Percentiles rank a stretch among this genome's conserved stretches.
Evolutionary conservation across 2,113 vertebrate species (phyloP).

Genomic region (Gopherus flavomarginatus): DNA sequence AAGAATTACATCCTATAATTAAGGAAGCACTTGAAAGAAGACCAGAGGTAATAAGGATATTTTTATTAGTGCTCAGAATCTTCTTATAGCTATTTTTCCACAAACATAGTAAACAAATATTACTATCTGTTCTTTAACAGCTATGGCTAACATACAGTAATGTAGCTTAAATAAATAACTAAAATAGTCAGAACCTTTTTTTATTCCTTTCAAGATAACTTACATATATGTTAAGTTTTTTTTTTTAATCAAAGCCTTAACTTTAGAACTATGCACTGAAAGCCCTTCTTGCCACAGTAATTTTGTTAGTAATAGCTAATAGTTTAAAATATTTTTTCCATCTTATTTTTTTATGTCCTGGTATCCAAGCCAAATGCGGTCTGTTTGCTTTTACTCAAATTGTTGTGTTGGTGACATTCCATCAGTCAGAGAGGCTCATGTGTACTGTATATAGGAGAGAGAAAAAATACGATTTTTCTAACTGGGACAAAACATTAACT

Average conservation of each 20-base stretch:
- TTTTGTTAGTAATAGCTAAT: not conserved
- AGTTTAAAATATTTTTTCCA: not conserved
- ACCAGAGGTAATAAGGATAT: conserved; percentile 90
- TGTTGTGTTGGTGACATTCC: not conserved
- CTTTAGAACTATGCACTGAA: not conserved
- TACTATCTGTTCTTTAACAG: not conserved
- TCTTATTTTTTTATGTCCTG: not conserved
- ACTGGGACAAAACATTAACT: not conserved
- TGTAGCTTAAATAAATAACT: not conserved
- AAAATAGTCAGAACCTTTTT: not conserved
- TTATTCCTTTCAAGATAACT: not conserved
- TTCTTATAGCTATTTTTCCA: not conserved
- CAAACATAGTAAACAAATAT: not conserved
- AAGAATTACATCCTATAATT: conserved; percentile 98
- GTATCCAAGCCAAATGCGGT: not conserved
- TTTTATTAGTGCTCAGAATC: not conserved
- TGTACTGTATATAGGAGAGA: not conserved
- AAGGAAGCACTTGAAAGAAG: conserved; percentile 99
- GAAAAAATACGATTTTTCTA: not conserved
- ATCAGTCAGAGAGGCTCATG: not conserved
- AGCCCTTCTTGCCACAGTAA: not conserved
- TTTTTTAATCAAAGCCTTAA: not conserved
- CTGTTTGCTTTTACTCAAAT: not conserved
- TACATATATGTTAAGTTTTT: not conserved
- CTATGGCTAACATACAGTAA: not conserved